Base-by-base conservation (phyloP, 2,888 invertebrate species). In the Ectobius pallidus region DNA sequence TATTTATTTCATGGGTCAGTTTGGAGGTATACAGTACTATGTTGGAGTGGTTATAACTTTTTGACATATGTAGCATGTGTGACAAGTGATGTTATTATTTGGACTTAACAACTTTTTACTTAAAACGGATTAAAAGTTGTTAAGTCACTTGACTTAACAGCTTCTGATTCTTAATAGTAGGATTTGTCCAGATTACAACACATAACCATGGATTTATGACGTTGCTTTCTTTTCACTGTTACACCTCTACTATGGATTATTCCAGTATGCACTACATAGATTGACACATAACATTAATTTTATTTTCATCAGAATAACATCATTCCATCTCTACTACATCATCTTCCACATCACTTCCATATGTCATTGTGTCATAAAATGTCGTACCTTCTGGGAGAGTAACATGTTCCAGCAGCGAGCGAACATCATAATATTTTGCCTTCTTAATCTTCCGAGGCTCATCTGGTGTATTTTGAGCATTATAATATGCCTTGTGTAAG, bases 341-440 rank as follows among this genome's bases (percentile, higher is more conserved):
- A 67, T 44, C 25, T 67, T 44, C 25, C 22, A 42, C 44, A 42
- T 44, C 32, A 63, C 18, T n/a, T 32, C 63, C 34, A 63, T 63
- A 34, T 20, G 34, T 16, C 58, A 9, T 58, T 18, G 20, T 14
- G 58, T 58, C 22, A 1, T 58, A 58, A 16, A 62, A 62, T 25
- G 11, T 62, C 16, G 62, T 62, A 30, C 16, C 30, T 25, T 62
- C 30, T 30, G 32, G 58, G 14, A 62, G 44, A 67, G 67, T 67
- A 42, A 42, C 16, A 25, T 67, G 65, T 39, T 65, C 65, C 65
- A 65, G 42, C 42, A 65, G 44, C 11, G 2, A 65, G 14, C 44
- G 65, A 42, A 39, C 42, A 65, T 67, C 44, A 22, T 42, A 1
- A 67, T 65, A 62, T 42, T 32, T 63, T 63, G 34, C 63, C 63